These are phyloP conservation scores for Yoshiicerus persimilis DNA, from an alignment of 1,140 invertebrate genomes.

Conservation along the genomic window DNA sequence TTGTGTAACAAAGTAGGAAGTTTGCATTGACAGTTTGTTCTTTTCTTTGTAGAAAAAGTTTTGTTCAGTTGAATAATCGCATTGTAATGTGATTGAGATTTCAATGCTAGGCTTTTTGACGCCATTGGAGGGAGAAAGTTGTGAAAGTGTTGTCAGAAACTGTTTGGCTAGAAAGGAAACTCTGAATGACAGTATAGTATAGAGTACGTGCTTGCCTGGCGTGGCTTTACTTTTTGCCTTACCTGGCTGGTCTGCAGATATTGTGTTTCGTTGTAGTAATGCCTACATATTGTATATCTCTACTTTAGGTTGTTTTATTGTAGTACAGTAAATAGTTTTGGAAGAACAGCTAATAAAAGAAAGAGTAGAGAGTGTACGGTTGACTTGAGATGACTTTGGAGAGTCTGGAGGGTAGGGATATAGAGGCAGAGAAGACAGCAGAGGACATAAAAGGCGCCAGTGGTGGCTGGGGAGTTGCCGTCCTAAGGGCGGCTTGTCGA, in stretches of 20 bases:
- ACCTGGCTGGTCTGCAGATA: too few species aligned
- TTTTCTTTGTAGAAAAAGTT: not conserved
- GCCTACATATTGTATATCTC: not conserved
- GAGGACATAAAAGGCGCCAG: conserved; percentile 28
- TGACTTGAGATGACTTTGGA: not conserved
- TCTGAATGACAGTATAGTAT: not conserved
- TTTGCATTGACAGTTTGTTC: not conserved
- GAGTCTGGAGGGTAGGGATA: not conserved
- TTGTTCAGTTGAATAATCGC: not conserved
- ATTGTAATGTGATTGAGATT: not conserved
- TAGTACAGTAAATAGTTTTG: not conserved
- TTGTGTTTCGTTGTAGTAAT: not conserved
- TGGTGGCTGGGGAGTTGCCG: not conserved
- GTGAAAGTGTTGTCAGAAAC: not conserved
- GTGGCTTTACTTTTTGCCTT: too few species aligned
- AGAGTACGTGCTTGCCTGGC: not conserved
- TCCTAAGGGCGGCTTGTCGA: not conserved
- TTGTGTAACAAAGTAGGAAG: not conserved
- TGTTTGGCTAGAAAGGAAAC: not conserved
- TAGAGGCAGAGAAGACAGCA: not conserved
- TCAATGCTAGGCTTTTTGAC: not conserved
- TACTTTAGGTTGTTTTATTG: not conserved
- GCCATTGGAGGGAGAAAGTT: not conserved
- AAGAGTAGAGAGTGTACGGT: not conserved
- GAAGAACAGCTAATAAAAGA: not conserved